Percentiles rank a stretch among this genome's conserved stretches.
phyloP scores from a whole-genome alignment of 2,888 invertebrate genomes.

The Nymphalis polychloros region DNA sequence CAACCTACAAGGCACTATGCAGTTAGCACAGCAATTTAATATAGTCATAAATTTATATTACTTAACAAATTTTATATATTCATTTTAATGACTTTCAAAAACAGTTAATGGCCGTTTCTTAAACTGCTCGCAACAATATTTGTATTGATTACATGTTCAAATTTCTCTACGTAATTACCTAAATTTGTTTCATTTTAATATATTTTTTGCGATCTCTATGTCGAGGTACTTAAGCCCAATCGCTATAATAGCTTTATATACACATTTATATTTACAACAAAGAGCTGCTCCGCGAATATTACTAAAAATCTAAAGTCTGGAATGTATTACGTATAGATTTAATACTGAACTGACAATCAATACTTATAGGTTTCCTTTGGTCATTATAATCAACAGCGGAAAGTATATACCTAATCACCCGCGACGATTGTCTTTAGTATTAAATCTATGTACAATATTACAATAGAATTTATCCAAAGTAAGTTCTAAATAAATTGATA shows the following conservation, averaged over 20 bases:
- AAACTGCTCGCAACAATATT: constrained; percentile 44
- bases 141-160: constrained; percentile 32
- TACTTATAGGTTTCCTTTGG: constrained; percentile 22
- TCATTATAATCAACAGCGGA: constrained; percentile 17
- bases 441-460: constrained; percentile 29
- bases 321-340: constrained; percentile 69
- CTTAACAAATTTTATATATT: constrained; percentile 56
- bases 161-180: constrained; percentile 36
- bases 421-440: constrained; percentile 30
- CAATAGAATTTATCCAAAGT: constrained; percentile 4
- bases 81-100: constrained; percentile 40
- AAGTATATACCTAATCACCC: constrained; percentile 15
- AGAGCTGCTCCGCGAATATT: constrained; percentile 62
- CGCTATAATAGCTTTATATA: constrained; percentile 62
- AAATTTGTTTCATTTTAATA: constrained; percentile 27
- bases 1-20: constrained; percentile 83
- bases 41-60: constrained; percentile 57
- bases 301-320: constrained; percentile 62
- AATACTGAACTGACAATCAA: constrained; percentile 53
- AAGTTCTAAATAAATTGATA: no score
- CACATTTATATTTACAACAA: constrained; percentile 71
- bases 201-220: constrained; percentile 36
- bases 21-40: constrained; percentile 79
- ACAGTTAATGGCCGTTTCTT: constrained; percentile 44
- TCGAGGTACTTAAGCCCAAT: constrained; percentile 36